phyloP scores from a whole-genome alignment of 2,113 vertebrate genomes.

The Urocitellus parryii region DNA sequence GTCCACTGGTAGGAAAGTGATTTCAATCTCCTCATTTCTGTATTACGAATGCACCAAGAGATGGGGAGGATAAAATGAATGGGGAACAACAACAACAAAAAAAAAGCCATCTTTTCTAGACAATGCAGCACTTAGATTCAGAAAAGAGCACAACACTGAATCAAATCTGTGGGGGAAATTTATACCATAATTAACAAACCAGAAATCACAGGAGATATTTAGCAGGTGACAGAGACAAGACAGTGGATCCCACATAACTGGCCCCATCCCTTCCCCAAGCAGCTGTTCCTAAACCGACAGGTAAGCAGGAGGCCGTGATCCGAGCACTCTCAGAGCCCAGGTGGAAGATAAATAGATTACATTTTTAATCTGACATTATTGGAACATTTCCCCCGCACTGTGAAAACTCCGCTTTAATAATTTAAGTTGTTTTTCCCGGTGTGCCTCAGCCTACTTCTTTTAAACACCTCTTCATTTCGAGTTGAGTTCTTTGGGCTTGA shows the following conservation, averaged over 20 bases:
- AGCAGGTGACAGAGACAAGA: not conserved
- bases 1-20: conserved; percentile 45
- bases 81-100: conserved; percentile 6
- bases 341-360: conserved; percentile 67
- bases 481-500: conserved; percentile 52
- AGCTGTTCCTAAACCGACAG: conserved; percentile 37
- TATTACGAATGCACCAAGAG: not conserved
- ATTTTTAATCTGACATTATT: conserved; percentile 75
- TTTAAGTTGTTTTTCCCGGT: conserved; percentile 70
- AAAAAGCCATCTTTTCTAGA: not conserved
- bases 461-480: conserved; percentile 67
- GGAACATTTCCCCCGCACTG: conserved; percentile 56
- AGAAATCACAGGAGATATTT: conserved; percentile 16
- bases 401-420: conserved; percentile 75
- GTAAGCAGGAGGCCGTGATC: conserved; percentile 17
- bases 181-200: conserved; percentile 29
- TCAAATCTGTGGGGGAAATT: not conserved
- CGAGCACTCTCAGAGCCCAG: not conserved
- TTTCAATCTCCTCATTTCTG: conserved; percentile 56
- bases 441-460: conserved; percentile 62
- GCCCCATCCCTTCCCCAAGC: not conserved
- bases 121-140: not conserved
- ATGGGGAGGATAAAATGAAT: not conserved
- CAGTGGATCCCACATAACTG: not conserved
- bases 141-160: not conserved